Evolutionary conservation across 1,140 invertebrate species (phyloP).

Genomic region (Glomeris maerens): DNA sequence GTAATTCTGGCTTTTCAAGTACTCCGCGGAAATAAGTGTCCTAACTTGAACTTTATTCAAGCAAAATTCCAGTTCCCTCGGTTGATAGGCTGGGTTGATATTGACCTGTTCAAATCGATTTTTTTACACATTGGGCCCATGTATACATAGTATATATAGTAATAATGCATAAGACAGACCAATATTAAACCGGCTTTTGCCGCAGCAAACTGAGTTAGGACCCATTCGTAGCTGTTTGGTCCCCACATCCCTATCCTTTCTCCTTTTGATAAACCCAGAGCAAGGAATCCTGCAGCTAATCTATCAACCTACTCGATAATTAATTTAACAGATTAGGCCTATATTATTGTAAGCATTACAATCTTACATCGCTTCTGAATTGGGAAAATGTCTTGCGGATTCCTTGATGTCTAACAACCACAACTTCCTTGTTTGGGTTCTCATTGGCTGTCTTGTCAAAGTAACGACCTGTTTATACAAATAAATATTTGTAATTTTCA

Average conservation of each 20-base stretch:
- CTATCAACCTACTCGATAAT: conserved; percentile 44
- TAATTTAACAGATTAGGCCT: not conserved
- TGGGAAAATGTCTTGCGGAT: conserved; percentile 45
- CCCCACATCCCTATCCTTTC: conserved; percentile 79
- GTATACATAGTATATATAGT: not conserved
- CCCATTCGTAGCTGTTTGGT: conserved; percentile 73
- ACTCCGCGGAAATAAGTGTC: conserved; percentile 49
- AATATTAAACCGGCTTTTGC: conserved; percentile 64
- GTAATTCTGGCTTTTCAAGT: conserved; percentile 53
- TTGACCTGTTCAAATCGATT: conserved; percentile 41
- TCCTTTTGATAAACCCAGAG: conserved; percentile 57
- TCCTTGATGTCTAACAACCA: conserved; percentile 38
- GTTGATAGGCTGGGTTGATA: conserved; percentile 70
- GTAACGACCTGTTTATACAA: too few relatives aligned
- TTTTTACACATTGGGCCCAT: not conserved
- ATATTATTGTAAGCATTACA: conserved; percentile 16
- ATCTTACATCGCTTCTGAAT: conserved; percentile 41
- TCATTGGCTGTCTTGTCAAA: not conserved
- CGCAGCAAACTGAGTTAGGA: conserved; percentile 57
- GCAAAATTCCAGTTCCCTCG: conserved; percentile 59
- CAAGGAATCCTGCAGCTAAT: conserved; percentile 61
- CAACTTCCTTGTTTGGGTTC: not conserved
- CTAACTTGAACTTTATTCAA: conserved; percentile 62
- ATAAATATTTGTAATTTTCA: too few relatives aligned
- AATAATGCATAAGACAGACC: conserved; percentile 36